Evolutionary conservation across 2,797 vertebrate species (phyloP).

Genomic region (Pelochelys cantorii): DNA sequence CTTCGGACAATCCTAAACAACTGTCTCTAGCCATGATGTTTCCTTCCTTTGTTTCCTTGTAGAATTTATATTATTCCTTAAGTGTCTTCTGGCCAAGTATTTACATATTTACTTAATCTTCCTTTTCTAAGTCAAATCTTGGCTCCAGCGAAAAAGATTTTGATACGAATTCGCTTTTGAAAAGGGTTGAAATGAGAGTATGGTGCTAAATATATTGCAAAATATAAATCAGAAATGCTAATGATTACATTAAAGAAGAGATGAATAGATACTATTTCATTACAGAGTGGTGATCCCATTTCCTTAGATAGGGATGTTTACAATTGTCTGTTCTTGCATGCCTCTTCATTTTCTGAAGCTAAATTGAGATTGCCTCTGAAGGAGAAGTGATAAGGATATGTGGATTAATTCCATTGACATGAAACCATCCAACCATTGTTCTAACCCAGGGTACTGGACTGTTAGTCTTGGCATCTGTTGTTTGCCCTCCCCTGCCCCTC

Average conservation of each 20-base stretch:
- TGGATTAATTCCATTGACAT: background rate
- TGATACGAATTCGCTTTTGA: constrained; percentile 19
- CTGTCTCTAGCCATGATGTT: background rate
- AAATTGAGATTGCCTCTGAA: background rate
- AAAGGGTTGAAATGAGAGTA: constrained; percentile 9
- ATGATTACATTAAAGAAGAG: constrained; percentile 24
- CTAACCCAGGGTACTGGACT: background rate
- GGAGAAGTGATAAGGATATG: background rate
- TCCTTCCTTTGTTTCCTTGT: background rate
- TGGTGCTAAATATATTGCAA: background rate
- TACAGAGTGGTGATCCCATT: background rate
- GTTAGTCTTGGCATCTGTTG: constrained; percentile 25
- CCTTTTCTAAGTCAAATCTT: constrained; percentile 11
- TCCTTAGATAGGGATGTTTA: background rate
- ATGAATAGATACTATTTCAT: background rate
- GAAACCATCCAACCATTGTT: background rate
- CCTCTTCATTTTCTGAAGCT: background rate
- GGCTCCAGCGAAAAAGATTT: constrained; percentile 8
- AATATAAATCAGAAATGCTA: constrained; percentile 30
- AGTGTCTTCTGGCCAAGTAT: background rate
- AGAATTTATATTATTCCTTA: background rate
- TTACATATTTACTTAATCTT: constrained; percentile 8
- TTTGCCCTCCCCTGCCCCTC: background rate
- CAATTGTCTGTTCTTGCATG: background rate
- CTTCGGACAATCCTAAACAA: background rate